These are phyloP conservation scores for Hirundichthys speculiger DNA, from an alignment of 2,113 vertebrate genomes.

Conservation along the genomic window DNA sequence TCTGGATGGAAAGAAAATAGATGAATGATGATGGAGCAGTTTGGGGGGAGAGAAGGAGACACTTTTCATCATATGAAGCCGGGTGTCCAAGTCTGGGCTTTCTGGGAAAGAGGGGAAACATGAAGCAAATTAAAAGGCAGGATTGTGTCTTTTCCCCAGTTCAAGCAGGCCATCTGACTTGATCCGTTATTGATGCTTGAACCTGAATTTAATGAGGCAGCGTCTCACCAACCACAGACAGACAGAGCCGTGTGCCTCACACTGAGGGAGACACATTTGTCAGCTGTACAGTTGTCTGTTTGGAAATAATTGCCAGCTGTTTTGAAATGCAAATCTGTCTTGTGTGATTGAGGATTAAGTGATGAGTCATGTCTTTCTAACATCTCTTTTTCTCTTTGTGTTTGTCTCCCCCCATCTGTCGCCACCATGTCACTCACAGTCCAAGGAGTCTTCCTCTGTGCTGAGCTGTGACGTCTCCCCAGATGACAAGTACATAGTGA, in stretches of 20 bases:
- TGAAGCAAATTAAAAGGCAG: slow-evolving; percentile 15
- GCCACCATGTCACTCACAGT: slow-evolving; percentile 66
- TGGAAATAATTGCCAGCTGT: slow-evolving; percentile 65
- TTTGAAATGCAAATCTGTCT: slow-evolving; percentile 73
- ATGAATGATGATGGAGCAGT: slow-evolving; percentile 56
- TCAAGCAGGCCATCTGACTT: slow-evolving; percentile 16
- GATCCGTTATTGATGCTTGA: slow-evolving; percentile 41
- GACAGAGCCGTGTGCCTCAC: slow-evolving; percentile 15
- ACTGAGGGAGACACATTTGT: slow-evolving; percentile 55
- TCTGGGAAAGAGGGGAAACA: slow-evolving; percentile 1
- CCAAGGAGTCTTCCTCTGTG: slow-evolving; percentile 85
- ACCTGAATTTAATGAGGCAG: slow-evolving; percentile 59
- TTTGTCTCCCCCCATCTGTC: slow-evolving; percentile 47
- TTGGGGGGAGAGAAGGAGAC: slow-evolving; percentile 6
- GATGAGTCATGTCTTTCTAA: slow-evolving; percentile 61
- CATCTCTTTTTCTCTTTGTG: background rate
- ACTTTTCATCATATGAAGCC: slow-evolving; percentile 57
- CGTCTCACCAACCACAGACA: slow-evolving; percentile 16
- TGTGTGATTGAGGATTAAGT: slow-evolving; percentile 54
- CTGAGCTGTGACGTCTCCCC: slow-evolving; percentile 89
- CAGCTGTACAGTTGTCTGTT: slow-evolving; percentile 50
- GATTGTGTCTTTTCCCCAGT: slow-evolving; percentile 28
- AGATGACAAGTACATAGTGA: slow-evolving; percentile 87
- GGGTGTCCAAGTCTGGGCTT: slow-evolving; percentile 45
- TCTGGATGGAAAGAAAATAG: slow-evolving; percentile 35